Evolutionary conservation across 2,113 vertebrate species (phyloP).

Genomic region (Percina caprodes): DNA sequence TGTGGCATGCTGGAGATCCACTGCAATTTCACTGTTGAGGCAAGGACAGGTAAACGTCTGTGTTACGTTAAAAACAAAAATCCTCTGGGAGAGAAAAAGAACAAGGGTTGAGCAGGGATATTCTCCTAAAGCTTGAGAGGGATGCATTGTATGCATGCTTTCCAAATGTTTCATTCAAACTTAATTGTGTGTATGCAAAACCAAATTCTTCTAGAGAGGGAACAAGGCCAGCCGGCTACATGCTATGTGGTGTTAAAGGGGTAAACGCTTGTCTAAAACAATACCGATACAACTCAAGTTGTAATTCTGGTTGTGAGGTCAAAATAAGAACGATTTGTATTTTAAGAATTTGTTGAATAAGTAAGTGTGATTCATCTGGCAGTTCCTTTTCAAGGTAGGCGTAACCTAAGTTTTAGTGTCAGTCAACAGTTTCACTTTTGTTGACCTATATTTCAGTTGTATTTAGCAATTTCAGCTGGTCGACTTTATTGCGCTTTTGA

Average conservation of each 20-base stretch:
- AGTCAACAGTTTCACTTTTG: not conserved
- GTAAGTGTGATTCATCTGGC: no score
- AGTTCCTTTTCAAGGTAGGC: not conserved
- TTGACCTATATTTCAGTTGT: not conserved
- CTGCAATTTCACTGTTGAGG: constrained; percentile 21
- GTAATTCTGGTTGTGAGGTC: not conserved
- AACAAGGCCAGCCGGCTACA: not conserved
- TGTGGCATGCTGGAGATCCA: constrained; percentile 34
- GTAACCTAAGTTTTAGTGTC: not conserved
- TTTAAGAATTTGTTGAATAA: not conserved
- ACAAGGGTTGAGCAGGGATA: not conserved
- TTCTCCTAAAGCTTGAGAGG: not conserved
- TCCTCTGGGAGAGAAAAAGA: constrained; percentile 30
- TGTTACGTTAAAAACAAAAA: not conserved
- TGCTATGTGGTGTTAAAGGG: not conserved
- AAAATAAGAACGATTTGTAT: not conserved
- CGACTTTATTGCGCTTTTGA: not conserved
- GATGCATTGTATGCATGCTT: not conserved
- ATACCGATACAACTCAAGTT: not conserved
- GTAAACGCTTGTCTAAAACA: not conserved
- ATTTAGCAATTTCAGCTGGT: not conserved
- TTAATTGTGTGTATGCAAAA: not conserved
- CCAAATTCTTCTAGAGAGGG: not conserved
- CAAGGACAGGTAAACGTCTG: constrained; percentile 33
- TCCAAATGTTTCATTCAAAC: not conserved